Conservation (phyloP, 2,888 invertebrate genomes). For the Ormyrus nitidulus region DNA sequence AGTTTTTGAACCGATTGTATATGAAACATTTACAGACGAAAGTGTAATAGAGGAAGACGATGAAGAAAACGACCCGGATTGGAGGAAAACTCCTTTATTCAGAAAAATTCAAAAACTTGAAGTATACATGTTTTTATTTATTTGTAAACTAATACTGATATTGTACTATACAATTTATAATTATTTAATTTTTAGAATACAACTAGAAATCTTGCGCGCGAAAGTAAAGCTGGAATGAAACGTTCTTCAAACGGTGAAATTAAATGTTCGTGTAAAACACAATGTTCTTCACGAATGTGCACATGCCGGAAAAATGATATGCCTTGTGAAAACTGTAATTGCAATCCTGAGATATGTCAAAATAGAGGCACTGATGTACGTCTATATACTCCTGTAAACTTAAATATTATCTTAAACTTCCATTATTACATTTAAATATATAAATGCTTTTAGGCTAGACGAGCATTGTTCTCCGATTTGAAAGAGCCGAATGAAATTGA, state of each 20-base stretch:
- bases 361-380: conserved; percentile 65
- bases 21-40: conserved; percentile 61
- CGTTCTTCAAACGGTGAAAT: conserved; percentile 78
- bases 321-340: conserved; percentile 78
- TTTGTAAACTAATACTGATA: background rate
- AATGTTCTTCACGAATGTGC: conserved; percentile 79
- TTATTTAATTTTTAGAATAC: conserved; percentile 59
- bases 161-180: background rate
- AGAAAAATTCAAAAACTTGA: conserved; percentile 73
- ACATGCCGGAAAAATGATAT: conserved; percentile 78
- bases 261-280: conserved; percentile 81
- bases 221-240: conserved; percentile 75
- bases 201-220: conserved; percentile 69
- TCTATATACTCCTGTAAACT: background rate
- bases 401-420: background rate
- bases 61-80: conserved; percentile 81
- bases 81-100: conserved; percentile 82
- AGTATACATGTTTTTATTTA: conserved; percentile 59
- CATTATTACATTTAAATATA: conserved; percentile 6
- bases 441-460: conserved; percentile 37
- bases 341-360: conserved; percentile 75
- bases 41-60: conserved; percentile 70
- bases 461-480: conserved; percentile 51
- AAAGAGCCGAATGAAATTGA: conserved; percentile 5
- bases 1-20: conserved; percentile 9